Percentiles rank a stretch among this genome's conserved stretches.
Conservation (phyloP, 2,888 invertebrate genomes). For the Polylopha cassiicola region DNA sequence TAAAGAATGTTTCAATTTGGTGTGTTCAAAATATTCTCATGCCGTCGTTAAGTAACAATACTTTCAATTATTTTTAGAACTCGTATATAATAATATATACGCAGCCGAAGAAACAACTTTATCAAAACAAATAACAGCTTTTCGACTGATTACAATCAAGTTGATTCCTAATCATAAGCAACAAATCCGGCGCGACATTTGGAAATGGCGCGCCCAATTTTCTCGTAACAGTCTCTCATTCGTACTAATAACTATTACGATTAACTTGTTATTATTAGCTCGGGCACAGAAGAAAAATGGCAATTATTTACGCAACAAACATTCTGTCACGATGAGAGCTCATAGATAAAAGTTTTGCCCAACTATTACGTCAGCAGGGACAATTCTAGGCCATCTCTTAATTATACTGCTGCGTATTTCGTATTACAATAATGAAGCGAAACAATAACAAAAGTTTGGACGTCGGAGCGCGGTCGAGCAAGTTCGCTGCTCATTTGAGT, state of each 20-base stretch:
- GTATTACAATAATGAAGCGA: constrained; percentile 75
- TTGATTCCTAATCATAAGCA: constrained; percentile 37
- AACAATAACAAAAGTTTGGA: constrained; percentile 75
- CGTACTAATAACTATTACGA: constrained; percentile 48
- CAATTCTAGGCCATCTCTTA: constrained; percentile 69
- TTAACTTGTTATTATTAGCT: constrained; percentile 58
- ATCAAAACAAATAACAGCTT: constrained; percentile 1
- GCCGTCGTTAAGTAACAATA: too few relatives aligned
- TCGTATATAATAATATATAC: too few relatives aligned
- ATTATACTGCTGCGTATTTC: constrained; percentile 72
- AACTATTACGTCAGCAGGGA: constrained; percentile 65
- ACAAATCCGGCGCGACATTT: constrained; percentile 39
- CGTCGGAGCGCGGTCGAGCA: constrained; percentile 57
- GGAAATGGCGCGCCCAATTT: constrained; percentile 37
- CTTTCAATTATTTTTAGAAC: too few relatives aligned
- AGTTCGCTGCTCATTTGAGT: constrained; percentile 70
- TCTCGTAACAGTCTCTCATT: constrained; percentile 41
- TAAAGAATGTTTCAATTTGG: constrained; percentile 20
- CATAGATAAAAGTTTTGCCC: constrained; percentile 60
- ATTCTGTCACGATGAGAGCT: constrained; percentile 55
- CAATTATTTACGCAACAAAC: constrained; percentile 62
- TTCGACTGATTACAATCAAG: constrained; percentile 15
- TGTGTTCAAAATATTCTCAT: too few relatives aligned
- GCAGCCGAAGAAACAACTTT: not conserved
- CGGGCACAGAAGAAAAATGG: constrained; percentile 47